Evolutionary conservation across 2,888 invertebrate species (phyloP).

Genomic region (Lingula anatina): DNA sequence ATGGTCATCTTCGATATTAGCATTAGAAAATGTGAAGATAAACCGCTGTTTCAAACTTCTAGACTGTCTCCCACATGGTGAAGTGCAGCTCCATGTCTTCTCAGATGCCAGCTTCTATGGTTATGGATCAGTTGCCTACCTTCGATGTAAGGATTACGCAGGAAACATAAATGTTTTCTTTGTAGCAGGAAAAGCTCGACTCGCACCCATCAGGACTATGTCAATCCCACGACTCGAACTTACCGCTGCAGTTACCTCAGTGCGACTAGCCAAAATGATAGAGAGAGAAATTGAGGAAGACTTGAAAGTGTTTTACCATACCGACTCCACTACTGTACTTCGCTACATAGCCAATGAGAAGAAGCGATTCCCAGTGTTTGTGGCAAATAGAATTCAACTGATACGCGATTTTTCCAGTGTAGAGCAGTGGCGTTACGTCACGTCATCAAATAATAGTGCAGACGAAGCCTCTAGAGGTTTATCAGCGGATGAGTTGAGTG

Average conservation of each 20-base stretch:
- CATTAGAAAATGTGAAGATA: neutral
- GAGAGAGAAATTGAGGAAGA: neutral
- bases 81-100: neutral
- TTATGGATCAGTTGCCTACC: neutral
- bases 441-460: neutral
- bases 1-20: neutral
- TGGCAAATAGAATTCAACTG: neutral
- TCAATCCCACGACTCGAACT: conserved; percentile 2
- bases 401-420: neutral
- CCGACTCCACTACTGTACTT: neutral
- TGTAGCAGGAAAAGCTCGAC: conserved; percentile 1
- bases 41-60: conserved; percentile 1
- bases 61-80: neutral
- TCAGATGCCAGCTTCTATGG: neutral
- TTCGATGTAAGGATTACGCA: neutral
- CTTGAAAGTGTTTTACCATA: neutral
- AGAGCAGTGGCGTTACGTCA: neutral
- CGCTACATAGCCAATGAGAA: neutral
- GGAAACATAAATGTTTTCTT: neutral
- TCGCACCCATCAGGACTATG: neutral
- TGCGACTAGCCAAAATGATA: neutral
- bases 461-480: neutral
- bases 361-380: neutral
- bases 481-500: neutral
- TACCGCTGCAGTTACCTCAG: neutral